These are phyloP conservation scores for Hyla sarda DNA, from an alignment of 2,113 vertebrate species.

Conservation along the genomic window DNA sequence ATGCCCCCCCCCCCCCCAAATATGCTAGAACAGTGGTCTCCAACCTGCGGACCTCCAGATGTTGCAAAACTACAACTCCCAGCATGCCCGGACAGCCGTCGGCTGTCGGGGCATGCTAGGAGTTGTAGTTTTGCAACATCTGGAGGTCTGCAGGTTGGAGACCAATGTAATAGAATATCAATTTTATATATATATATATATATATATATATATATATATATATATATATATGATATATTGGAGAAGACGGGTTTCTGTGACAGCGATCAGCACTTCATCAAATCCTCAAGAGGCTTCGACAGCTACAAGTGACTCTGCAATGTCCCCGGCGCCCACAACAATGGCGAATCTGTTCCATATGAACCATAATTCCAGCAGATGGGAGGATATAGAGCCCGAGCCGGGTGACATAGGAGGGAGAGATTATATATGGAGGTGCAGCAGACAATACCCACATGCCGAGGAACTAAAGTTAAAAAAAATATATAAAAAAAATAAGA, in stretches of 20 bases:
- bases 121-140: too few relatives aligned
- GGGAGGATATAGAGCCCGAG: neutral
- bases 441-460: conserved; percentile 57
- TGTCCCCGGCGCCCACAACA: neutral
- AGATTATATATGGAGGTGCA: conserved; percentile 70
- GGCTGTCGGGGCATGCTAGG: too few relatives aligned
- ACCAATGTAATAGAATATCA: too few relatives aligned
- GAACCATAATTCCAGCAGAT: neutral
- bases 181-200: too few relatives aligned
- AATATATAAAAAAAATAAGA: conserved; percentile 65
- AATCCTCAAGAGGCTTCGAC: neutral
- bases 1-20: too few relatives aligned
- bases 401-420: conserved; percentile 60
- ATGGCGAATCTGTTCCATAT: neutral
- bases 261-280: neutral
- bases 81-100: too few relatives aligned
- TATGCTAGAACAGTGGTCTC: too few relatives aligned
- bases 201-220: too few relatives aligned
- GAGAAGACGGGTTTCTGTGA: neutral
- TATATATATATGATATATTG: neutral
- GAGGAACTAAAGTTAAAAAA: neutral
- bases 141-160: too few relatives aligned
- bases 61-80: too few relatives aligned
- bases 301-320: neutral
- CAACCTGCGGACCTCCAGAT: too few relatives aligned